phyloP scores from a whole-genome alignment of 2,888 invertebrate species.

The Zelleria hepariella region DNA sequence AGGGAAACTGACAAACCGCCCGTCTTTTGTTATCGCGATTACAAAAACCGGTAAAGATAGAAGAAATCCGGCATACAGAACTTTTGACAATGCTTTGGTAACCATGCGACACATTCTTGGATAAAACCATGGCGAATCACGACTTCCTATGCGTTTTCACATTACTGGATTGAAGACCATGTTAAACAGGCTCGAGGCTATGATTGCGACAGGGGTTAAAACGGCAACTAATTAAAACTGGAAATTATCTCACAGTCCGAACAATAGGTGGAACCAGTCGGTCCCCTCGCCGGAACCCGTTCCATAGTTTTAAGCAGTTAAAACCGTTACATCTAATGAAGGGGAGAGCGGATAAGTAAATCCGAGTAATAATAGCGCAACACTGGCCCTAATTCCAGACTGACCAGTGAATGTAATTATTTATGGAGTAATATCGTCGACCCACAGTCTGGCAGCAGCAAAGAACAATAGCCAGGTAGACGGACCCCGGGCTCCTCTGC shows the following conservation, averaged over 20 bases:
- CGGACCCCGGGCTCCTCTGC: slow-evolving; percentile 45
- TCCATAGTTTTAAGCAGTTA: slow-evolving; percentile 69
- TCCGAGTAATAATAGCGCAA: slow-evolving; percentile 54
- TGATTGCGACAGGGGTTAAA: slow-evolving; percentile 7
- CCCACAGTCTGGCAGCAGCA: slow-evolving; percentile 58
- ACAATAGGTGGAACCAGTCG: slow-evolving; percentile 51
- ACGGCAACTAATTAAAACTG: slow-evolving; percentile 49
- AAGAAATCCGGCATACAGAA: background rate
- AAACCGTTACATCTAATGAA: slow-evolving; percentile 72
- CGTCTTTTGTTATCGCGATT: slow-evolving; percentile 24
- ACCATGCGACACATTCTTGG: slow-evolving; percentile 10
- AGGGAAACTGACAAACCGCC: slow-evolving; percentile 29
- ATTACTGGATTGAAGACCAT: background rate
- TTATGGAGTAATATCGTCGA: slow-evolving; percentile 59
- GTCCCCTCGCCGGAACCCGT: slow-evolving; percentile 61
- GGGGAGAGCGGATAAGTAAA: slow-evolving; percentile 63
- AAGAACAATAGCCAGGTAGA: slow-evolving; percentile 66
- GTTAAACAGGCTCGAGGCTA: background rate
- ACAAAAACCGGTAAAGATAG: slow-evolving; percentile 14
- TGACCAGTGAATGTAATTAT: slow-evolving; percentile 67
- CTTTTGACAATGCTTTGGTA: slow-evolving; percentile 5
- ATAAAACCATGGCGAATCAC: background rate
- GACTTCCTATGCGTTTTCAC: background rate
- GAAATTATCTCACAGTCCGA: slow-evolving; percentile 58
- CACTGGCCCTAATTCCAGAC: slow-evolving; percentile 57